These are phyloP conservation scores for Hydractinia echinata DNA, from an alignment of 30 jellyfish, hydroid and myxozoan genomes.

Conservation along the genomic window DNA sequence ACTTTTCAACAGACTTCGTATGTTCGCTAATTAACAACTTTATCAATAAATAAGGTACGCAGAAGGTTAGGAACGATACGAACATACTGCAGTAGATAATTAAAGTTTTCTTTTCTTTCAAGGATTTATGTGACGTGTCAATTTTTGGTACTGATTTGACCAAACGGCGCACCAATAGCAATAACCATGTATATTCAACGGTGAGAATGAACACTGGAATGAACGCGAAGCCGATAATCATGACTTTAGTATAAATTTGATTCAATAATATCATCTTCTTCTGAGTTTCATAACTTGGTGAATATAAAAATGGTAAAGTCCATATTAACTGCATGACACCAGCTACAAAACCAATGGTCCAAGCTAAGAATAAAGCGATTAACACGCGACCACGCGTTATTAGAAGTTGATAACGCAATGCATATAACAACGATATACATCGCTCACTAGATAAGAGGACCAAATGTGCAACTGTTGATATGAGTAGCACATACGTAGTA, in stretches of 20 bases:
- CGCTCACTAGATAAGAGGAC: slow-evolving; percentile 70
- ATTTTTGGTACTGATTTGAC: slow-evolving; percentile 7
- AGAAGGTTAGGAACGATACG: slow-evolving; percentile 28
- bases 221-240: slow-evolving; percentile 10
- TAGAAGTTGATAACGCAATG: slow-evolving; percentile 65
- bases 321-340: slow-evolving; percentile 59
- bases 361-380: slow-evolving; percentile 36
- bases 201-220: slow-evolving; percentile 28
- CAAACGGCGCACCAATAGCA: slow-evolving; percentile 29
- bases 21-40: not conserved
- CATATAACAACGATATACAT: slow-evolving; percentile 67
- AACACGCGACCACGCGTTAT: slow-evolving; percentile 67
- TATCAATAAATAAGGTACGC: slow-evolving; percentile 38
- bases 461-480: slow-evolving; percentile 65
- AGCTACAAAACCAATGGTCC: slow-evolving; percentile 44
- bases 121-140: not conserved
- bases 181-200: slow-evolving; percentile 19
- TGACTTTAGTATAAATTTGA: slow-evolving; percentile 1
- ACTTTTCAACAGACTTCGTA: not conserved
- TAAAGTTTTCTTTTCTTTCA: slow-evolving; percentile 20
- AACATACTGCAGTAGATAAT: slow-evolving; percentile 26
- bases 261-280: not conserved
- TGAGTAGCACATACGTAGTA: slow-evolving; percentile 31
- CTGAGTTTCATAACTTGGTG: not conserved
- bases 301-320: slow-evolving; percentile 25